Evolutionary conservation across 2,888 invertebrate species (phyloP), one percentile per base, ranked within the genome.

Genomic region (Apamea anceps): DNA sequence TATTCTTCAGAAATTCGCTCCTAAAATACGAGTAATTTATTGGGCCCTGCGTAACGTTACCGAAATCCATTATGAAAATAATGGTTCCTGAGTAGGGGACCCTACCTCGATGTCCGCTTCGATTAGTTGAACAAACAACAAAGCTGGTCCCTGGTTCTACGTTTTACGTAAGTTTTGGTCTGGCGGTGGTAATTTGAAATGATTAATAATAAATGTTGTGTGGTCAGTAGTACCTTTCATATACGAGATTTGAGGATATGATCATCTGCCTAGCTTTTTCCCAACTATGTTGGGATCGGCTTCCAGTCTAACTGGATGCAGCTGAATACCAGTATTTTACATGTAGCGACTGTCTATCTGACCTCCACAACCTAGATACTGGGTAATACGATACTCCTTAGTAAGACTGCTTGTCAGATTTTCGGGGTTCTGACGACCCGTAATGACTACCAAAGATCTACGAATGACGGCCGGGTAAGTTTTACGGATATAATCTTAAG

Each of bases 41-140:
- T 79, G 80, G 77, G 62, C 51, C 51, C 63, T 71, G 76, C 51
- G 80, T 86, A 86, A 80, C 73, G 83, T 86, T 80, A 71, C 83
- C 75, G 70, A 87, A 82, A 87, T 82, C 79, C 82, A 79, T 87
- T 87, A 85, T 79, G 80, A 77, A 87, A 85, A 85, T 87, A 87
- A 87, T 87, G 87, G 80, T 73, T 82, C 62, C 73, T 72, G 60
- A 81, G 79, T 77, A 82, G 73, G 75, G 77, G 73, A 71, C 72
- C 77, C 60, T 81, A 75, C 75, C 81, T 84, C 57, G 80, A 87
- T 77, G 87, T 81, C 75, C 78, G 72, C 62, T 57, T 57, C 78
- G 85, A 81, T 87, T 79, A 82, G 75, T 82, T 65, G 60, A 73
- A 28, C 77, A 80, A 87, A 80, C 77, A 87, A 85, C 81, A 84